Percentiles rank a stretch among this genome's conserved stretches.
Conservation (phyloP, 2,113 vertebrate species). For the Nothoprocta pentlandii region DNA sequence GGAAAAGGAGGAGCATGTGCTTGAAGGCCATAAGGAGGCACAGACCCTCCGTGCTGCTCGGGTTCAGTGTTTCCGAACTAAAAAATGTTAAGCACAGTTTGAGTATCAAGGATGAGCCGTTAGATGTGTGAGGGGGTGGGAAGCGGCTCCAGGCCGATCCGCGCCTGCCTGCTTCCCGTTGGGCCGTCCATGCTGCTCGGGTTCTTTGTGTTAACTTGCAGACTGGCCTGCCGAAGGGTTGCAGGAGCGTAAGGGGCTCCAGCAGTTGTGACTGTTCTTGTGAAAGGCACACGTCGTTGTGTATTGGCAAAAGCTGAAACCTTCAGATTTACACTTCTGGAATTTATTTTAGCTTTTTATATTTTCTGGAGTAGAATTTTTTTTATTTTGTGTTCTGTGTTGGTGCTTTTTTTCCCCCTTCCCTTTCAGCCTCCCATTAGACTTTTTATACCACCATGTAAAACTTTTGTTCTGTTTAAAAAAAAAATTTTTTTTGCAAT, state of each 20-base stretch:
- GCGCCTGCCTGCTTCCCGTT: too few relatives aligned
- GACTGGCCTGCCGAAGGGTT: constrained; percentile 43
- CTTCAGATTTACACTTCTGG: constrained; percentile 48
- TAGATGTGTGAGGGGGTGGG: constrained; percentile 28
- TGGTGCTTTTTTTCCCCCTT: background rate
- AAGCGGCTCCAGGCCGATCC: too few relatives aligned
- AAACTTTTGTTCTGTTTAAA: constrained; percentile 30
- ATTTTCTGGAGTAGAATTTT: background rate
- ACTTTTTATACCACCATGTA: constrained; percentile 48
- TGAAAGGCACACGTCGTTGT: constrained; percentile 22
- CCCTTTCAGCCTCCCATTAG: background rate
- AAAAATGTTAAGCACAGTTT: constrained; percentile 87
- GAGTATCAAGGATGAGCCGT: constrained; percentile 75
- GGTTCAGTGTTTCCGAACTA: constrained; percentile 92
- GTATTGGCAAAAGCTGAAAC: constrained; percentile 44
- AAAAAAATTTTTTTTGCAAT: constrained; percentile 47
- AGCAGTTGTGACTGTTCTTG: constrained; percentile 24
- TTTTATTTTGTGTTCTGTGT: background rate
- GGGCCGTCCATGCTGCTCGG: too few relatives aligned
- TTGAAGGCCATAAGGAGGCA: constrained; percentile 87
- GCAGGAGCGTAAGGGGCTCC: background rate
- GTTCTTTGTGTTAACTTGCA: constrained; percentile 2
- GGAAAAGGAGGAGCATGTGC: constrained; percentile 86
- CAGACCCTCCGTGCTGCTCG: constrained; percentile 84
- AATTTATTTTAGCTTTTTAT: constrained; percentile 51